Conservation (phyloP, 2,888 invertebrate species). For the Helobdella robusta region DNA sequence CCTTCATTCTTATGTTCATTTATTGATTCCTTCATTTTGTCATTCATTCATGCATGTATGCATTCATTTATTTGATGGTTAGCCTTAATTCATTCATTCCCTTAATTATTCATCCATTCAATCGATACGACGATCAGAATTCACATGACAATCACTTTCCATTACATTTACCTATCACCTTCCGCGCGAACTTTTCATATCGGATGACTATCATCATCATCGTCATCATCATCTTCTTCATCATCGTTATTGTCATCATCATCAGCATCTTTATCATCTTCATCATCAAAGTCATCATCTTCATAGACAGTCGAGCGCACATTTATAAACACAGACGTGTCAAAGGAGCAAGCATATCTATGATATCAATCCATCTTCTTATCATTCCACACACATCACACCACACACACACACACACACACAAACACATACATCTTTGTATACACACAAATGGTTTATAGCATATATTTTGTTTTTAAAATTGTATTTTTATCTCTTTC, state of each 20-base stretch:
- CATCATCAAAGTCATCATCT: neutral
- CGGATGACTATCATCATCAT: neutral
- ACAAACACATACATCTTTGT: no score
- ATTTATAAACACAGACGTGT: no score
- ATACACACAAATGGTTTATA: no score
- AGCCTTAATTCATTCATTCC: neutral
- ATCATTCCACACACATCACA: no score
- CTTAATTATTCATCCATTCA: neutral
- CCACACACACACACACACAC: no score
- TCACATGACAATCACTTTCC: no score
- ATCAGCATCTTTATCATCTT: neutral
- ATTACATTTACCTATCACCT: no score
- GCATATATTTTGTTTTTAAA: no score
- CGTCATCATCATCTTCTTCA: neutral
- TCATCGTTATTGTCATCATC: constrained; percentile 3
- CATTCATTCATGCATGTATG: neutral
- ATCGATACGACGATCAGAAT: neutral
- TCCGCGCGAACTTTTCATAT: no score
- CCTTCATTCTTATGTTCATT: constrained; percentile 3
- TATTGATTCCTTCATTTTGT: constrained; percentile 1
- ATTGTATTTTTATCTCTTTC: no score
- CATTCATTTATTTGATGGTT: neutral
- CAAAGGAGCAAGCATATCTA: no score
- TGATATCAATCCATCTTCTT: no score
- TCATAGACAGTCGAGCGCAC: neutral